Percentiles rank a stretch among this genome's conserved stretches.
These are phyloP conservation scores for Darevskia nairensis DNA, from an alignment of 2,797 vertebrate species.

Conservation along the genomic window DNA sequence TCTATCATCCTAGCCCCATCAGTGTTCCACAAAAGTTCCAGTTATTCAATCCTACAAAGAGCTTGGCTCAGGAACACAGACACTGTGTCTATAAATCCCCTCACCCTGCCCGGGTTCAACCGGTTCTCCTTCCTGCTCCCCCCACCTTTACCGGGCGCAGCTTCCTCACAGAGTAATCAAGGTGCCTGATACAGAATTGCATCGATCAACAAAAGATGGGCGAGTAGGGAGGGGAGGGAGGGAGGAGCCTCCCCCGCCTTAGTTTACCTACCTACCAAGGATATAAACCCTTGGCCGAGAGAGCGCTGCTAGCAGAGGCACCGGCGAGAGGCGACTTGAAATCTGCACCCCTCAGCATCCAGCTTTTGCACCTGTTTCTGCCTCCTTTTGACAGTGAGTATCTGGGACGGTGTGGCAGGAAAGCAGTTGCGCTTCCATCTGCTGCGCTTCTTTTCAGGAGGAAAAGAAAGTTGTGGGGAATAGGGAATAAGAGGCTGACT, in stretches of 20 bases:
- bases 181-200: background rate
- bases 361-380: no score
- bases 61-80: background rate
- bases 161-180: background rate
- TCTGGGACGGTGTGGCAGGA: background rate
- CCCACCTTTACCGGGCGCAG: background rate
- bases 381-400: background rate
- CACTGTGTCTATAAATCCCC: background rate
- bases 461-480: no score
- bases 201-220: slow-evolving; percentile 41
- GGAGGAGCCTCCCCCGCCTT: slow-evolving; percentile 9
- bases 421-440: no score
- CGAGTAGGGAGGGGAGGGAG: background rate
- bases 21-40: background rate
- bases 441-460: background rate
- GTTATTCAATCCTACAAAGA: background rate
- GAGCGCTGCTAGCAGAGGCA: background rate
- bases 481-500: background rate
- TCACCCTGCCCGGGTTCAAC: background rate
- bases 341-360: background rate
- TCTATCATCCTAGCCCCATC: no score
- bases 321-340: background rate
- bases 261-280: slow-evolving; percentile 19
- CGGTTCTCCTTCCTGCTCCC: background rate
- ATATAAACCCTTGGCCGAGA: slow-evolving; percentile 46